A percentile compares a stretch with the other conserved stretches of the same genome.
These are phyloP conservation scores for Pseudolaguvia tuberculata DNA, from an alignment of 2,113 vertebrate species.

Conservation along the genomic window DNA sequence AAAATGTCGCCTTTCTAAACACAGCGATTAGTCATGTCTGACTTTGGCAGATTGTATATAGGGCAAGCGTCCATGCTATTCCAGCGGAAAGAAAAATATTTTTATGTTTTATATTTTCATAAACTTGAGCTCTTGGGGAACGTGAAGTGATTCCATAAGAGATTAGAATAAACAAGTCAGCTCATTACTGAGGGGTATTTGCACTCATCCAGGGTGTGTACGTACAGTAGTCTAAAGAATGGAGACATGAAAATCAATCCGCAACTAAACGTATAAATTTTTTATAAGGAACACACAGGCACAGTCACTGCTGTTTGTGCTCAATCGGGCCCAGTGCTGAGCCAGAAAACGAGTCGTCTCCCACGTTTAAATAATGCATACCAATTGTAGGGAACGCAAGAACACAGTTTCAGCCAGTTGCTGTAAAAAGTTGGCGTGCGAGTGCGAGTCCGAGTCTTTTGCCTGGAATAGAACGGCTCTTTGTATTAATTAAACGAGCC, in stretches of 20 bases:
- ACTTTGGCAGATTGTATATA: constrained; percentile 14
- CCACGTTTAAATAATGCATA: constrained; percentile 68
- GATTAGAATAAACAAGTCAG: constrained; percentile 23
- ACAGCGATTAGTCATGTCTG: constrained; percentile 53
- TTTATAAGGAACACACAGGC: constrained; percentile 1
- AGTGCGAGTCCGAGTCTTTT: constrained; percentile 29
- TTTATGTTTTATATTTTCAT: constrained; percentile 31
- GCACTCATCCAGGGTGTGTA: background rate
- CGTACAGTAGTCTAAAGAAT: background rate
- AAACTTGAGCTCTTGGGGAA: constrained; percentile 27
- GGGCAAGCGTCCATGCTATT: constrained; percentile 38
- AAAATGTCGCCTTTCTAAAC: constrained; percentile 50
- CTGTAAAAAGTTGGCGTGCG: constrained; percentile 40
- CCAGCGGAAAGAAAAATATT: constrained; percentile 32
- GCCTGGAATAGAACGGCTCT: constrained; percentile 54
- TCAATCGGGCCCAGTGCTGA: constrained; percentile 53
- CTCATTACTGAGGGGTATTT: background rate
- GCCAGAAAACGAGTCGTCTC: constrained; percentile 60
- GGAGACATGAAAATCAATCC: background rate
- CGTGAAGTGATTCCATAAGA: constrained; percentile 20
- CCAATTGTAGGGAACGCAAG: constrained; percentile 59
- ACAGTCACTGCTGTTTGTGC: background rate
- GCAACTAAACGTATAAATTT: background rate
- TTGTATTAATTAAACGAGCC: constrained; percentile 68
- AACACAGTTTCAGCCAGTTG: constrained; percentile 51